Evolutionary conservation across 2,797 vertebrate species (phyloP).

Genomic region (Anisognathus igniventris): DNA sequence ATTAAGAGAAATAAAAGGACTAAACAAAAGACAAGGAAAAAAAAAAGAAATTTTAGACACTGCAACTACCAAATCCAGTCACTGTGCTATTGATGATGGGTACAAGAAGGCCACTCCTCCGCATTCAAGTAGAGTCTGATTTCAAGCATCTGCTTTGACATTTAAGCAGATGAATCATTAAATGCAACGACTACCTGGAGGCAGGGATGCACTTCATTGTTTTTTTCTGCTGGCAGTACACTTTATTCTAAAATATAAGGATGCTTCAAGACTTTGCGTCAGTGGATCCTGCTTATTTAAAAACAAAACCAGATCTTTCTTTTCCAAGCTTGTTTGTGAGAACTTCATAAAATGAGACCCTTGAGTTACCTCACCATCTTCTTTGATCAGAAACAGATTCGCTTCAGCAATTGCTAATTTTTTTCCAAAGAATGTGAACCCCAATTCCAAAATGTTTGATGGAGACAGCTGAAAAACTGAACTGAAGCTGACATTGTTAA

Average conservation of each 20-base stretch:
- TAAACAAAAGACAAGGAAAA: background rate
- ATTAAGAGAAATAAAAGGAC: background rate
- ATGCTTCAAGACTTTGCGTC: background rate
- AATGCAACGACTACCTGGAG: background rate
- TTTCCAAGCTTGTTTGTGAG: background rate
- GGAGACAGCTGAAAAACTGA: background rate
- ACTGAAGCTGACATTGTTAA: background rate
- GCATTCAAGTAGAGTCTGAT: background rate
- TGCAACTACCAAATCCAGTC: background rate
- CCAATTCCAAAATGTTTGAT: background rate
- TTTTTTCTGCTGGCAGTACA: background rate
- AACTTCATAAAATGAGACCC: background rate
- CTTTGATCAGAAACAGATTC: background rate
- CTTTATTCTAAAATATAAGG: background rate
- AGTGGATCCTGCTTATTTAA: background rate
- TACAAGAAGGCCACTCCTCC: background rate
- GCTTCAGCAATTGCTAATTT: background rate
- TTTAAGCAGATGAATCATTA: conserved; percentile 55
- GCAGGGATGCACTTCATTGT: background rate
- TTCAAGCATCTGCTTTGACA: conserved; percentile 35
- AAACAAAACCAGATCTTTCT: background rate
- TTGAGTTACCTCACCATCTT: background rate
- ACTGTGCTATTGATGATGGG: background rate
- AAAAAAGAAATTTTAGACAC: background rate
- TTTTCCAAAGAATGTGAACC: background rate